Conservation (phyloP, 2,797 vertebrate genomes). For the Florisuga fusca region DNA sequence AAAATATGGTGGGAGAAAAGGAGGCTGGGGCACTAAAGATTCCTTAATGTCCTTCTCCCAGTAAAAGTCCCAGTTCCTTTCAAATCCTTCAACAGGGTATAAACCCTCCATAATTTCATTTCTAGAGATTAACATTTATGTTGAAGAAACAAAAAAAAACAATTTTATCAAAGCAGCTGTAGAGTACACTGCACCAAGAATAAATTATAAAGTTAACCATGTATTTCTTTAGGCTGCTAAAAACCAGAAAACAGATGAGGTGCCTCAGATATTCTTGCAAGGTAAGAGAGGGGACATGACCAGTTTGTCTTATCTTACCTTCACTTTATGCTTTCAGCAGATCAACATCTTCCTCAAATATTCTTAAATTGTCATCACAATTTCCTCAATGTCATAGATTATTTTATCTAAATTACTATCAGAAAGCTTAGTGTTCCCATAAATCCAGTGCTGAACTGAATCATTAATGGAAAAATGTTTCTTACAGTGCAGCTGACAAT, state of each 20-base stretch:
- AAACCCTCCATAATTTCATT: neutral
- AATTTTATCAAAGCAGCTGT: slow-evolving; percentile 44
- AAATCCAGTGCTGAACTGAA: neutral
- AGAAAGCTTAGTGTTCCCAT: neutral
- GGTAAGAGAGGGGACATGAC: neutral
- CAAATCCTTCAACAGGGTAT: neutral
- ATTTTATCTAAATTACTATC: neutral
- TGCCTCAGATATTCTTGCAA: neutral
- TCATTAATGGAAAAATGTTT: neutral
- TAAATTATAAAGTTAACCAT: slow-evolving; percentile 48
- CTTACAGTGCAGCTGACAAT: neutral
- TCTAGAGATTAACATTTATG: slow-evolving; percentile 4
- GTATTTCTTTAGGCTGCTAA: slow-evolving; percentile 9
- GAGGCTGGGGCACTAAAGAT: neutral
- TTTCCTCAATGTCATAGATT: neutral
- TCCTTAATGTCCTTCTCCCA: neutral
- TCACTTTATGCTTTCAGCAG: neutral
- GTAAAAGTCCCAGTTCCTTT: neutral
- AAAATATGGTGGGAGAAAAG: neutral
- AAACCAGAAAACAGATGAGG: slow-evolving; percentile 12
- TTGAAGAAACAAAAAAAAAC: slow-evolving; percentile 15
- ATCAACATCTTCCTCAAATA: neutral
- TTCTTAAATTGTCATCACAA: neutral
- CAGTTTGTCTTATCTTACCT: neutral
- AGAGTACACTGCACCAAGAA: neutral